Conservation (phyloP, 2,888 invertebrate species). For the Seira musarum region DNA sequence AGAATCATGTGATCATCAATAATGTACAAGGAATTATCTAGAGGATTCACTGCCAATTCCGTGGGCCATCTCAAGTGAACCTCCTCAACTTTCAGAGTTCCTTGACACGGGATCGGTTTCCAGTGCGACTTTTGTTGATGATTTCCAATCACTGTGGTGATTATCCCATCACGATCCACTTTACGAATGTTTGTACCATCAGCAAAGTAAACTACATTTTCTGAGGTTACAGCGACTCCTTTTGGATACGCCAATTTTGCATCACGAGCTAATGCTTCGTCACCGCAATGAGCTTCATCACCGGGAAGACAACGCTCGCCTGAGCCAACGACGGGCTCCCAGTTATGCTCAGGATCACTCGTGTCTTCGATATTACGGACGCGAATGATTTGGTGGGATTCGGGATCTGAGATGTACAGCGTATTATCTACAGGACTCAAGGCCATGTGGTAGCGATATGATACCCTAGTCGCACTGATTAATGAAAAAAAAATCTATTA, state of each 20-base stretch:
- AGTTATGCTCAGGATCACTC: slow-evolving; percentile 90
- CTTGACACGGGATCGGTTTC: slow-evolving; percentile 94
- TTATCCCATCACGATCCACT: slow-evolving; percentile 93
- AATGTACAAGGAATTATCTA: slow-evolving; percentile 95
- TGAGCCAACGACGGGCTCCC: slow-evolving; percentile 95
- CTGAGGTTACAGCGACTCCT: slow-evolving; percentile 90
- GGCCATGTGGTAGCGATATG: slow-evolving; percentile 97
- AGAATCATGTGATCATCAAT: slow-evolving; percentile 97
- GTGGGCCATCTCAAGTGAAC: slow-evolving; percentile 96
- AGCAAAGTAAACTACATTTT: slow-evolving; percentile 94
- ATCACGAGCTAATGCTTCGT: slow-evolving; percentile 92
- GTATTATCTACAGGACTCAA: slow-evolving; percentile 94
- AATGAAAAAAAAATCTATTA: slow-evolving; percentile 69
- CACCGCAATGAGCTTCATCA: slow-evolving; percentile 96
- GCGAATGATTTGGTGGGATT: slow-evolving; percentile 93
- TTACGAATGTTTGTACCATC: slow-evolving; percentile 96
- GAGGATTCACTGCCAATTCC: slow-evolving; percentile 92
- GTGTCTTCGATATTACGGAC: slow-evolving; percentile 88
- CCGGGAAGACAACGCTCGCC: slow-evolving; percentile 95
- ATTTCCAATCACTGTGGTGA: slow-evolving; percentile 92
- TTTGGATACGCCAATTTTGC: slow-evolving; percentile 97
- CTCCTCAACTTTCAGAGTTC: slow-evolving; percentile 91
- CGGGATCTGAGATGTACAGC: slow-evolving; percentile 96
- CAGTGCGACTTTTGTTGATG: slow-evolving; percentile 95
- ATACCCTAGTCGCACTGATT: slow-evolving; percentile 90